Base-by-base conservation (phyloP, 2,888 invertebrate genomes). In the Candidula unifasciata region DNA sequence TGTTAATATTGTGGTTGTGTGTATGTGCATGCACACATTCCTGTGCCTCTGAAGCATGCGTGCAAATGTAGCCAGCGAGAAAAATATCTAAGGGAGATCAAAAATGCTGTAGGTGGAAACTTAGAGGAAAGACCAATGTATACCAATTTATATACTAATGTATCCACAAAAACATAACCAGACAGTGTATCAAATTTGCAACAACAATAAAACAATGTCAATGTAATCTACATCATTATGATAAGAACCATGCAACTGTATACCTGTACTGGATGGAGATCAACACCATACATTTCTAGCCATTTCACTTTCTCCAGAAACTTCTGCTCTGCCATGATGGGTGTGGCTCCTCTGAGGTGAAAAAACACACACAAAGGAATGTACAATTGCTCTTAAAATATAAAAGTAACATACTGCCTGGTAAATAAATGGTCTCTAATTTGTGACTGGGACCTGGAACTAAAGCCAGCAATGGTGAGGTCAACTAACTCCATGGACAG, bases 271-370 rank as follows among this genome's bases (percentile, higher is more conserved):
- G 98, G 98, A 95, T 99, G 98, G 90, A 98, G 95, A 95, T 99
- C 98, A 78, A 98, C 98, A 80, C 99, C 99, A 93, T 98, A 99
- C 97, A 98, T 97, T 94, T 99, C 98, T 92, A 98, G 95, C 98
- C 98, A 98, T 95, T 98, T 98, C 90, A 98, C 97, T 95, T 98
- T 97, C 94, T 99, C 98, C 94, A 99, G 95, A 95, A 97, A 99
- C 95, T 97, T 97, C 91, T 98, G 95, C 95, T 99, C 98, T 60
- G 98, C 98, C 90, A 97, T 96, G 82, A 98, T 96, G 86, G 98
- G 98, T 90, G 97, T 96, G 94, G 97, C 96, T 88, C 97, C 97
- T 89, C 97, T 97, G 95, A 68, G 16, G 33, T 33, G 33, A 1
- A 68, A 13, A 33, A 13, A 8, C 18, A 18, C 10, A 68, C 27